These are phyloP conservation scores for Coleophora deauratella DNA, from an alignment of 2,888 invertebrate species.

Conservation along the genomic window DNA sequence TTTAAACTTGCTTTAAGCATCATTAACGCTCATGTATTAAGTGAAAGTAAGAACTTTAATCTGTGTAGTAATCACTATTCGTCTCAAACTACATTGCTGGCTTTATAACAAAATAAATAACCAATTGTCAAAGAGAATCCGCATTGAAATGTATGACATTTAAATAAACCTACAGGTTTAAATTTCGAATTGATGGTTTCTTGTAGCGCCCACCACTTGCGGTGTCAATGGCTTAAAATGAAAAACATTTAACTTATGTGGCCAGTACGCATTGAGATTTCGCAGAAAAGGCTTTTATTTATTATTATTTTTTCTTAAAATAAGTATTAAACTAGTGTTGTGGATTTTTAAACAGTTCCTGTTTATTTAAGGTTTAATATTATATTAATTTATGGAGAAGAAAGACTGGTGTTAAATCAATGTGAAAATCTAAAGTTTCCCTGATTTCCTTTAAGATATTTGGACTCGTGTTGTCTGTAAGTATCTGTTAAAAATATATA, in stretches of 20 bases:
- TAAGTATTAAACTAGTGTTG: conserved; percentile 5
- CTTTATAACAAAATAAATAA: too few relatives aligned
- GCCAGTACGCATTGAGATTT: conserved; percentile 37
- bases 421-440: conserved; percentile 9
- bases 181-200: background rate
- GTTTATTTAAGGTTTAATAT: background rate
- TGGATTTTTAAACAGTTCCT: background rate
- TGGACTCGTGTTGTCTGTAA: conserved; percentile 11
- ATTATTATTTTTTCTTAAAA: conserved; percentile 8
- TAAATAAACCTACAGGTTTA: too few relatives aligned
- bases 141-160: too few relatives aligned
- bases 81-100: too few relatives aligned
- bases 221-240: conserved; percentile 36
- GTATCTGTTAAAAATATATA: background rate
- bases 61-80: too few relatives aligned
- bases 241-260: conserved; percentile 27
- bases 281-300: conserved; percentile 7
- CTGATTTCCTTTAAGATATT: conserved; percentile 6
- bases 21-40: too few relatives aligned
- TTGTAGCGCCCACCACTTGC: conserved; percentile 26
- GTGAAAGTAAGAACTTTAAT: too few relatives aligned
- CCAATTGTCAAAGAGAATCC: too few relatives aligned
- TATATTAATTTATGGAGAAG: conserved; percentile 1
- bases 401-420: conserved; percentile 7
- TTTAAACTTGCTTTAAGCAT: too few relatives aligned